Evolutionary conservation across 2,888 invertebrate species (phyloP).

Genomic region (Eristalinus sepulchralis): DNA sequence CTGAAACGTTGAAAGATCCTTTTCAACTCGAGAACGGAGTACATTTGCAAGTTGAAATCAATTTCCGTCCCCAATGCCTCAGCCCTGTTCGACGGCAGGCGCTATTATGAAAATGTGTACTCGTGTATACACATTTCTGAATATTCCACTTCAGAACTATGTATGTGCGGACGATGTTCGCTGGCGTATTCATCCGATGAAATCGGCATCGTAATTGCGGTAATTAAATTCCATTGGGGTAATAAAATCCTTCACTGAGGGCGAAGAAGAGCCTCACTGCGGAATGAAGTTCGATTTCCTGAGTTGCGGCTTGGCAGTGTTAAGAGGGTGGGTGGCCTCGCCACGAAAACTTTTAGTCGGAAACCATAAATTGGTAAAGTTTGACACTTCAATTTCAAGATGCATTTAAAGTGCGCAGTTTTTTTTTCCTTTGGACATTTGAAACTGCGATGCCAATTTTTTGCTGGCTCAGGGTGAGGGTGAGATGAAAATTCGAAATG

Average conservation of each 20-base stretch:
- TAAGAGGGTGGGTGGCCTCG: neutral
- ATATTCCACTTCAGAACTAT: constrained; percentile 13
- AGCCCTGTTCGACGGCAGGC: neutral
- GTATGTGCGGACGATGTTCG: neutral
- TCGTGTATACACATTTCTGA: neutral
- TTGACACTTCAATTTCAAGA: constrained; percentile 53
- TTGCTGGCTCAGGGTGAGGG: neutral
- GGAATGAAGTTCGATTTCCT: constrained; percentile 41
- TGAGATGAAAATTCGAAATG: neutral
- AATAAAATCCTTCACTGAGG: constrained; percentile 41
- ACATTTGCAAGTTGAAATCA: constrained; percentile 55
- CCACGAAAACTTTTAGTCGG: constrained; percentile 33
- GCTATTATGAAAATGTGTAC: constrained; percentile 43
- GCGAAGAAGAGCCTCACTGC: constrained; percentile 10
- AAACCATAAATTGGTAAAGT: constrained; percentile 57
- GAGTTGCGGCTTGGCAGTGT: constrained; percentile 21
- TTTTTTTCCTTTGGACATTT: neutral
- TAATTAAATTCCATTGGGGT: constrained; percentile 62
- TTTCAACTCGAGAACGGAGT: constrained; percentile 33
- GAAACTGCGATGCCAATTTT: neutral
- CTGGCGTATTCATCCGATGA: constrained; percentile 1
- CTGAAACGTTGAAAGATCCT: constrained; percentile 29
- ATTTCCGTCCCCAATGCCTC: constrained; percentile 43
- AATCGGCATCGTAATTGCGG: constrained; percentile 60
- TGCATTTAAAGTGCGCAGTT: neutral